Evolutionary conservation across 2,113 vertebrate genomes (phyloP), one percentile per base, ranked within the genome.

Genomic region (Sphaerodactylus townsendi): DNA sequence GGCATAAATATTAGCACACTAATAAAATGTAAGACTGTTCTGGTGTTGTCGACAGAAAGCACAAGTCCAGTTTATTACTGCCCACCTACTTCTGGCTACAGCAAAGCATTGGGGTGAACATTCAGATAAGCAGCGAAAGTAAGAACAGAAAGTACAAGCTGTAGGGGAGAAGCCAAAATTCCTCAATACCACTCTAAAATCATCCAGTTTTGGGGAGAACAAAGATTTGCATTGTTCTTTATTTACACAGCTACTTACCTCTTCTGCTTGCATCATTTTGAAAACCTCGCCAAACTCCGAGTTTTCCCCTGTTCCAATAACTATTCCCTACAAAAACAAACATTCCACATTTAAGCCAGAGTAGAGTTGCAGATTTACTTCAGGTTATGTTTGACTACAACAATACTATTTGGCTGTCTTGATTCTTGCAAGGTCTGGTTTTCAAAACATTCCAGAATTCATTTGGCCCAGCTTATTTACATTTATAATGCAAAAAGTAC

Each of bases 251-350:
- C 69, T 41, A 95, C 95, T 97, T 91, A 99, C 99, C 96, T 99
- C 99, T 87, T 99, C 99, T 79, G 98, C 99, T 90, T 99, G 98
- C 99, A 99, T 99, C 99, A 99, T 99, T 95, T 99, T 99, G 94
- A 99, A 99, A 79, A 99, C 98, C 46, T 99, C 99, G 0, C 99
- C 99, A 89, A 99, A 99, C 93, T 99, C 98, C 0, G 99, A 99
- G 93, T 97, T 98, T 95, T 99, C 99, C 86, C 99, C 98, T 33
- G 98, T 99, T 93, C 98, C 98, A 92, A 99, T 99, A 92, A 99
- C 98, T 89, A 99, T 97, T 25, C 99, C 99, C 98, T 99, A 92
- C 77, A 80, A 93, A 82, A 50, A 33, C 73, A 92, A 84, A 28
- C 13, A 74, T 30, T 72, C 1, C 74, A 80, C 91, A 90, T 85